These are phyloP conservation scores for Neolamprologus variostigma DNA, from an alignment of 2,113 vertebrate species.

Conservation along the genomic window DNA sequence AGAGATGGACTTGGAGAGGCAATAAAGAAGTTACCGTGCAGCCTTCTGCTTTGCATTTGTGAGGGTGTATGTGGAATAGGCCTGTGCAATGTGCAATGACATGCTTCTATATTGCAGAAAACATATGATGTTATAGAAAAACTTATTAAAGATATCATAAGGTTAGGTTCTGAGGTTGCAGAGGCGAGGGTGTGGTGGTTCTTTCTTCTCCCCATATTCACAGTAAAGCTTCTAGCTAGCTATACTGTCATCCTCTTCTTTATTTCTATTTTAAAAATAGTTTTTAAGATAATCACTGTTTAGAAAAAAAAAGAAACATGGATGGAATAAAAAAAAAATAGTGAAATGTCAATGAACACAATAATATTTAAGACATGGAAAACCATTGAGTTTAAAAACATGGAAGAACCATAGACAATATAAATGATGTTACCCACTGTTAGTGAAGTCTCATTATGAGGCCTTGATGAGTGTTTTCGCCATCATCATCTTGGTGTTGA, in stretches of 20 bases:
- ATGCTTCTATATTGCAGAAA: not conserved
- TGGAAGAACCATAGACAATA: not conserved
- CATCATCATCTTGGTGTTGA: not conserved
- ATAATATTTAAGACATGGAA: not conserved
- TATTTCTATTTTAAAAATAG: not conserved
- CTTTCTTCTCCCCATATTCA: not conserved
- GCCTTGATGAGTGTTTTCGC: not conserved
- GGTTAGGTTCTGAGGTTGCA: not conserved
- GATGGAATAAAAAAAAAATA: not conserved
- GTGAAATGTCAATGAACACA: not conserved
- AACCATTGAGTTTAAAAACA: not conserved
- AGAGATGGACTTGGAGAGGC: not conserved
- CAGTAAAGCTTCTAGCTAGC: not conserved
- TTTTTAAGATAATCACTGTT: not conserved
- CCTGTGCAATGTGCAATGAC: not conserved
- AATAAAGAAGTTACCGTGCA: not conserved
- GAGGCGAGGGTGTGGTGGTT: not conserved
- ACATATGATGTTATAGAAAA: not conserved
- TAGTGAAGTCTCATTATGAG: not conserved
- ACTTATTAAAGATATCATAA: not conserved
- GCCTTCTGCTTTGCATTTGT: not conserved
- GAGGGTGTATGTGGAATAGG: not conserved
- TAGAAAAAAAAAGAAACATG: not conserved
- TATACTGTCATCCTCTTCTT: not conserved
- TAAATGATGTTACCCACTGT: not conserved